Evolutionary conservation across 2,797 vertebrate species (phyloP).

Genomic region (Mus caroli): DNA sequence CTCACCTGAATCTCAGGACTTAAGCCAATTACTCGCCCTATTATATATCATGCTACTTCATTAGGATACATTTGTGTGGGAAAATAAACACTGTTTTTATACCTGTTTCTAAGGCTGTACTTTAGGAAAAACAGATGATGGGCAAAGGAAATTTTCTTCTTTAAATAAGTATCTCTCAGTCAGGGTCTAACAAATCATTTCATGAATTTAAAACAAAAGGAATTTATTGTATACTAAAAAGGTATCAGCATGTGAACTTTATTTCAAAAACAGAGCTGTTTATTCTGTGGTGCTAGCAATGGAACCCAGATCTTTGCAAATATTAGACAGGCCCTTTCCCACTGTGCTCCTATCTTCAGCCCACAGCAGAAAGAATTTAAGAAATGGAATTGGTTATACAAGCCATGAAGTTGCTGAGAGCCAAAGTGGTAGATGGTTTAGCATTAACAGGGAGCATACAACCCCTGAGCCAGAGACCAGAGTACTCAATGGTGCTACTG

Average conservation of each 20-base stretch:
- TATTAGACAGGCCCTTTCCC: background rate
- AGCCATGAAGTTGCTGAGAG: constrained; percentile 7
- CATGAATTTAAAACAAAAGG: constrained; percentile 26
- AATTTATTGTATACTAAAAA: background rate
- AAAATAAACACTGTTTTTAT: constrained; percentile 42
- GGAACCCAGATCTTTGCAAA: background rate
- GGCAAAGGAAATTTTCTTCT: constrained; percentile 28
- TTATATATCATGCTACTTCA: background rate
- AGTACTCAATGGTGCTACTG: background rate
- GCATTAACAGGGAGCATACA: constrained; percentile 27
- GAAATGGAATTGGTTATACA: constrained; percentile 23
- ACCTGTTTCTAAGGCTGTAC: constrained; percentile 10
- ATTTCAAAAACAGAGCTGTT: constrained; percentile 21
- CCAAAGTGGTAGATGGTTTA: background rate
- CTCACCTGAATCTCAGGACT: background rate
- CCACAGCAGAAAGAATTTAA: constrained; percentile 51
- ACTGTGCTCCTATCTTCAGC: background rate
- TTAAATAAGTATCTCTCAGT: background rate
- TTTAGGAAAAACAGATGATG: background rate
- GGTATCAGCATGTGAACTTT: background rate
- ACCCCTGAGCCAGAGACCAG: background rate
- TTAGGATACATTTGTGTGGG: background rate
- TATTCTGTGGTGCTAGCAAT: background rate
- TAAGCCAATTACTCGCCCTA: background rate
- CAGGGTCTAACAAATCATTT: constrained; percentile 30